Percentiles rank a stretch among this genome's conserved stretches.
Evolutionary conservation across 2,113 vertebrate genomes (phyloP).

Genomic region (Pholis gunnellus): DNA sequence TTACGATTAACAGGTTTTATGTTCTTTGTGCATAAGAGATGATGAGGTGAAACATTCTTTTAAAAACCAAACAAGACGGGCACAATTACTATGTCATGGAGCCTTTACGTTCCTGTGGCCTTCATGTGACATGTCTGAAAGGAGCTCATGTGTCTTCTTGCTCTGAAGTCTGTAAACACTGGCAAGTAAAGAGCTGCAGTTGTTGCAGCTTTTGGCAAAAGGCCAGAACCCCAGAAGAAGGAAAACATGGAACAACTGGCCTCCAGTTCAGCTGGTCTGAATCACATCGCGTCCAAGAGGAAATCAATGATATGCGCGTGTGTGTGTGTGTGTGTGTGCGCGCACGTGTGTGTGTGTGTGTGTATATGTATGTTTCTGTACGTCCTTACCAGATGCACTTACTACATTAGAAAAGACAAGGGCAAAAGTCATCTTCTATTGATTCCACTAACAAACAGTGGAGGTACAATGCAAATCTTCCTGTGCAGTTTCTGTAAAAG

Average conservation of each 20-base stretch:
- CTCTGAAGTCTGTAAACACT: slow-evolving; percentile 7
- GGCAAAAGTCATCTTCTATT: neutral
- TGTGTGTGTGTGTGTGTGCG: neutral
- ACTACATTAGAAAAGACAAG: neutral
- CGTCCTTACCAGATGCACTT: neutral
- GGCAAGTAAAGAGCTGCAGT: slow-evolving; percentile 17
- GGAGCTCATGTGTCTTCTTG: neutral
- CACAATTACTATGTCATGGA: neutral
- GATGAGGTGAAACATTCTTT: neutral
- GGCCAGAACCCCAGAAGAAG: slow-evolving; percentile 10
- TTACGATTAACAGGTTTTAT: neutral
- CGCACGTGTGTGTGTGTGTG: neutral
- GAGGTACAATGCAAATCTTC: neutral
- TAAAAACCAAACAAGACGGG: neutral
- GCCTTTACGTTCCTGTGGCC: neutral
- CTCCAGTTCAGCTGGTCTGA: slow-evolving; percentile 22
- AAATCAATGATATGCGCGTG: neutral
- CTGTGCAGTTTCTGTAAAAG: neutral
- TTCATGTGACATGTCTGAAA: neutral
- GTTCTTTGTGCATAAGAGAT: neutral
- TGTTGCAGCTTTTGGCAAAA: slow-evolving; percentile 29
- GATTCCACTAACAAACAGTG: neutral
- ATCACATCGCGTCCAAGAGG: slow-evolving; percentile 21
- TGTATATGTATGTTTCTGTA: neutral
- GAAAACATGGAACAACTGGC: slow-evolving; percentile 45